Conservation (phyloP, 2,888 invertebrate genomes). For the Blastobasis adustella region DNA sequence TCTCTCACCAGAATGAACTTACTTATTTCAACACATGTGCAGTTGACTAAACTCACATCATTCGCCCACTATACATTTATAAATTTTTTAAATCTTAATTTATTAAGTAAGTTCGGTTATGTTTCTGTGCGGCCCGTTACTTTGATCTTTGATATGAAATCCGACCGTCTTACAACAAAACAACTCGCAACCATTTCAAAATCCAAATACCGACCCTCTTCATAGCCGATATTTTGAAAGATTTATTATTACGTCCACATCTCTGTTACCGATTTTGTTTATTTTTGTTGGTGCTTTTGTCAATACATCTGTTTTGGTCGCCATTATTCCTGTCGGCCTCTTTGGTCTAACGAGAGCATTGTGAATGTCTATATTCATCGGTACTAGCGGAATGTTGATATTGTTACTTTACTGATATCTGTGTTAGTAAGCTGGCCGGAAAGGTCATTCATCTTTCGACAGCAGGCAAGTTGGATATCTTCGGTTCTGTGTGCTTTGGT, state of each 20-base stretch:
- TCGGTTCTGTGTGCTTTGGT: slow-evolving; percentile 60
- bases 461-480: slow-evolving; percentile 25
- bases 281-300: slow-evolving; percentile 44
- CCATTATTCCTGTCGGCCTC: slow-evolving; percentile 25
- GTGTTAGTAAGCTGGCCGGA: slow-evolving; percentile 4
- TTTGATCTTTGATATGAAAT: background rate
- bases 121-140: background rate
- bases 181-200: background rate
- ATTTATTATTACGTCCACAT: slow-evolving; percentile 35
- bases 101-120: background rate
- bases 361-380: too few species aligned
- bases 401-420: slow-evolving; percentile 9
- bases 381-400: background rate
- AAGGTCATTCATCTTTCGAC: slow-evolving; percentile 31
- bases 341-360: slow-evolving; percentile 25
- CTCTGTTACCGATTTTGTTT: slow-evolving; percentile 38
- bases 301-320: slow-evolving; percentile 46
- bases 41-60: too few species aligned
- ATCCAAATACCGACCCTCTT: slow-evolving; percentile 9
- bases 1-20: too few species aligned
- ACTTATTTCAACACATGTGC: too few species aligned
- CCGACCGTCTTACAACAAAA: slow-evolving; percentile 1
- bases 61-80: too few species aligned
- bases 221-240: slow-evolving; percentile 22
- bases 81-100: too few species aligned